Evolutionary conservation across 1,140 invertebrate genomes (phyloP).

Genomic region (Meteorus sp.): DNA sequence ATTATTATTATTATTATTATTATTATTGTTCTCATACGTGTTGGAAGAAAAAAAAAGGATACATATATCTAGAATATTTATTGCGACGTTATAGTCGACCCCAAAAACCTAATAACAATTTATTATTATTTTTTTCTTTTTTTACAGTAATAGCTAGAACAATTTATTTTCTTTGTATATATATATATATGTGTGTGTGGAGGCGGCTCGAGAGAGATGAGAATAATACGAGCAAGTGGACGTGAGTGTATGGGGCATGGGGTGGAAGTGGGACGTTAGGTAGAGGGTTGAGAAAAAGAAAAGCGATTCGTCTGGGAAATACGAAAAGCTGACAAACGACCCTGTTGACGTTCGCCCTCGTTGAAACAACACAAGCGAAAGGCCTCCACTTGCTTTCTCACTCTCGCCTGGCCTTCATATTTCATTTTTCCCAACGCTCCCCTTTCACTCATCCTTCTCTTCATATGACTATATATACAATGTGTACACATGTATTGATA

Average conservation of each 20-base stretch:
- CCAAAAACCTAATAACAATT: slow-evolving; percentile 29
- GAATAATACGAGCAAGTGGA: slow-evolving; percentile 9
- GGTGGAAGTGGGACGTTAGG: slow-evolving; percentile 9
- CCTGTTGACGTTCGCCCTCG: slow-evolving; percentile 50
- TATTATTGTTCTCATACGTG: neutral
- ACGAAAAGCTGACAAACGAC: slow-evolving; percentile 49
- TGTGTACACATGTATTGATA: too few relatives aligned
- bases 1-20: neutral
- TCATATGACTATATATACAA: neutral
- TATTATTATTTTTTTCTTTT: slow-evolving; percentile 28
- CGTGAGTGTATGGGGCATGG: neutral
- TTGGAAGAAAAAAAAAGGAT: neutral
- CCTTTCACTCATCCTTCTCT: neutral
- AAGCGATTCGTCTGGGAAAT: slow-evolving; percentile 29
- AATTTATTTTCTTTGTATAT: slow-evolving; percentile 29
- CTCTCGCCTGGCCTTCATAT: slow-evolving; percentile 40
- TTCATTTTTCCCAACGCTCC: slow-evolving; percentile 49
- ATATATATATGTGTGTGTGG: slow-evolving; percentile 1
- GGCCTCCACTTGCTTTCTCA: slow-evolving; percentile 29
- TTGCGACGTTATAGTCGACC: slow-evolving; percentile 11
- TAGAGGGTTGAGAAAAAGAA: slow-evolving; percentile 8
- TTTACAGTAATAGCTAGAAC: slow-evolving; percentile 29
- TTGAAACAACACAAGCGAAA: slow-evolving; percentile 42
- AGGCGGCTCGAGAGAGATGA: neutral
- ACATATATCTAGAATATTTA: slow-evolving; percentile 25